A percentile compares a stretch with the other conserved stretches of the same genome.
Evolutionary conservation across 1,140 invertebrate genomes (phyloP).

Genomic region (Drosophila ironensis): DNA sequence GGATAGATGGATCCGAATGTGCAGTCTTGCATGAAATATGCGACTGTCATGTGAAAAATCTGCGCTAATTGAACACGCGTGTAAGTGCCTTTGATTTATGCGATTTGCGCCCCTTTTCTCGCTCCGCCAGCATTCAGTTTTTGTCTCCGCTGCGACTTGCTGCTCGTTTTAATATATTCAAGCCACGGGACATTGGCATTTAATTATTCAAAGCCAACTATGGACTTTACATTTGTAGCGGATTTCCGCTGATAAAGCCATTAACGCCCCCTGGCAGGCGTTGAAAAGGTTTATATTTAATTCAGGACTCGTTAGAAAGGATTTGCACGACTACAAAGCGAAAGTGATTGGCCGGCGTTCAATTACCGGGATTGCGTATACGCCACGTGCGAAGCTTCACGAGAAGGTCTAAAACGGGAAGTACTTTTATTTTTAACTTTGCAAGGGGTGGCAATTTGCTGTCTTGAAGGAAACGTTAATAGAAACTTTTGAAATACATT

Average conservation of each 20-base stretch:
- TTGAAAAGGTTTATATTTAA: slow-evolving; percentile 30
- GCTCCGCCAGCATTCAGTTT: background rate
- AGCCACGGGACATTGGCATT: slow-evolving; percentile 32
- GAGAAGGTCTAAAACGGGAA: background rate
- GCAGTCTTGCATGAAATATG: slow-evolving; percentile 17
- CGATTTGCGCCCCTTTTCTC: slow-evolving; percentile 21
- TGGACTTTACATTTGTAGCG: slow-evolving; percentile 30
- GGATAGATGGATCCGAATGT: background rate
- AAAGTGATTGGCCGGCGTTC: slow-evolving; percentile 1
- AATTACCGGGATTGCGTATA: background rate
- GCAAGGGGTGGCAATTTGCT: no score
- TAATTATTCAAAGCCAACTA: slow-evolving; percentile 39
- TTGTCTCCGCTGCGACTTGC: slow-evolving; percentile 6
- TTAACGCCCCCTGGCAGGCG: slow-evolving; percentile 30
- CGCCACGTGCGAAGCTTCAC: background rate
- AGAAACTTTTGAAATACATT: no score
- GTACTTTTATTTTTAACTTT: no score
- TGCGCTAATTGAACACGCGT: slow-evolving; percentile 20
- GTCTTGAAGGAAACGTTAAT: no score
- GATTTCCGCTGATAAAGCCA: slow-evolving; percentile 46
- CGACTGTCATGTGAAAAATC: slow-evolving; percentile 1
- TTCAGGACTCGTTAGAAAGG: slow-evolving; percentile 22
- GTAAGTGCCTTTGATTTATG: slow-evolving; percentile 35
- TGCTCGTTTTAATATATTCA: slow-evolving; percentile 36
- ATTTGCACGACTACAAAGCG: slow-evolving; percentile 10